Evolutionary conservation across 2,797 vertebrate genomes (phyloP), one percentile per base, ranked within the genome.

Genomic region (Lutjanus argentimaculatus): DNA sequence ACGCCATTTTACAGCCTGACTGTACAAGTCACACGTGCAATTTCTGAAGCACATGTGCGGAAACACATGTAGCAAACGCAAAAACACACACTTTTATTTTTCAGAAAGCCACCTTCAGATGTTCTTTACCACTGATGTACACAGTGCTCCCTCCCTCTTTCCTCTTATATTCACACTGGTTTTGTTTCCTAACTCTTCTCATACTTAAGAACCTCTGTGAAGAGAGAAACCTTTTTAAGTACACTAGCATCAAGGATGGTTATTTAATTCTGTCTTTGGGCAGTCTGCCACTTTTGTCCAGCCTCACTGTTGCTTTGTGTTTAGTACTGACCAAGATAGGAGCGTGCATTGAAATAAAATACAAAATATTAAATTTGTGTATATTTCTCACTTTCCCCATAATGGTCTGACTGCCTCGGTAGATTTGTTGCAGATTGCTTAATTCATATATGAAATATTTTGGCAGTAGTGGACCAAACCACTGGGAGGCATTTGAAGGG

Each of bases 1-100:
- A 85, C 21, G 66, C 15, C 77, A 56, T 88, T 94, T 95, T 95
- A 95, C 80, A 71, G 82, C 87, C 59, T 43, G 43, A 22, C 72
- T 61, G 82, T 67, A 78, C 40, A 19, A 85, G 77, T 83, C 72
- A 85, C 43, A 6, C 17, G 9, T 65, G 19, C 62, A 85, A 65
- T 84, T 64, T 75, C 71, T 49, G 13, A 14, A 9, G 72, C 68
- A 68, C 56, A 73, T 16, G 43, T 68, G 80, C 58, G 65, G 57
- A 77, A 56, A 58, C 72, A 55, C 52, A 71, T 19, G 48, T 13
- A 57, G 5, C 14, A 12, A 58, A 55, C 52, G 56, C 25, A 73
- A 49, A 74, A 63, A 83, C 66, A n/a, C 19, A 58, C 55, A 53
- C 19, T 61, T 4, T 7, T 2, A 42, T 45, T 43, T 9, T 67